Evolutionary conservation across 2,888 invertebrate species (phyloP).

Genomic region (Tromatobia lineatoria): DNA sequence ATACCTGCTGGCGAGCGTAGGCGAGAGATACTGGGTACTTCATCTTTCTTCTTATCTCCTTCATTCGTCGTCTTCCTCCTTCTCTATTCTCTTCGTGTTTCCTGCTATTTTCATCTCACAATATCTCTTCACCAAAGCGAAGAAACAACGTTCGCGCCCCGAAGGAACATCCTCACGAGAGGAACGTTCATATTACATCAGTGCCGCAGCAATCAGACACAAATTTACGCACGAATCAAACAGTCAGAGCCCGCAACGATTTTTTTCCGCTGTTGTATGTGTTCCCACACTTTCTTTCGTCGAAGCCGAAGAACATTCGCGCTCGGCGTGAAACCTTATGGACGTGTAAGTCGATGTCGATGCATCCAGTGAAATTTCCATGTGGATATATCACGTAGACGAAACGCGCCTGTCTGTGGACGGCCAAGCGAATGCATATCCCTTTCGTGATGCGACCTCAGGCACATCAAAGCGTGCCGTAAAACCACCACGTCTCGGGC

Average conservation of each 20-base stretch:
- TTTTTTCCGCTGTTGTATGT: slow-evolving; percentile 42
- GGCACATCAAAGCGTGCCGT: slow-evolving; percentile 60
- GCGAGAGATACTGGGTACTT: slow-evolving; percentile 67
- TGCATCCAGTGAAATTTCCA: slow-evolving; percentile 40
- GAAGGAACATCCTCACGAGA: slow-evolving; percentile 15
- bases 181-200: slow-evolving; percentile 65
- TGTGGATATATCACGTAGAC: slow-evolving; percentile 59
- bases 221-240: slow-evolving; percentile 78
- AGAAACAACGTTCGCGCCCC: slow-evolving; percentile 31
- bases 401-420: slow-evolving; percentile 36
- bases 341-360: neutral
- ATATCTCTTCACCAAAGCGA: slow-evolving; percentile 10
- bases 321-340: slow-evolving; percentile 22
- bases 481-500: slow-evolving; percentile 48
- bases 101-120: slow-evolving; percentile 52
- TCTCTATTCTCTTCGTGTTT: slow-evolving; percentile 39
- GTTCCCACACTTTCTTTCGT: slow-evolving; percentile 80
- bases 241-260: slow-evolving; percentile 10
- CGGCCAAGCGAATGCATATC: slow-evolving; percentile 18
- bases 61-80: slow-evolving; percentile 22
- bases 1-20: slow-evolving; percentile 64
- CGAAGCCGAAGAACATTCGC: slow-evolving; percentile 29
- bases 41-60: slow-evolving; percentile 66
- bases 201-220: slow-evolving; percentile 72
- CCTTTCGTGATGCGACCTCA: slow-evolving; percentile 39